Evolutionary conservation across 2,888 invertebrate genomes (phyloP).

Genomic region (Amblyjoppa fuscipennis): DNA sequence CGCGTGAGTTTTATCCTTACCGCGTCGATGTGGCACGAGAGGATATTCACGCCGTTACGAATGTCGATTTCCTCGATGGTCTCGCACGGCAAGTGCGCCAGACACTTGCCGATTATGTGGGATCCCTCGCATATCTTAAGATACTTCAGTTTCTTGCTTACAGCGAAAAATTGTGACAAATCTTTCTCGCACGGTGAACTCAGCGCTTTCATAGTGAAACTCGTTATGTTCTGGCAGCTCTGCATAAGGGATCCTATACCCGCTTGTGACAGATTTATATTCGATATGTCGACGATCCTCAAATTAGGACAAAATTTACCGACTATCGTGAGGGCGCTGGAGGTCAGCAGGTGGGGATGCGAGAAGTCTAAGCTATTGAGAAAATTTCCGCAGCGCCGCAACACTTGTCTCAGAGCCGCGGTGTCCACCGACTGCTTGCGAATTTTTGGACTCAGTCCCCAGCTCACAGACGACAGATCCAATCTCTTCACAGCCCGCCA

Average conservation of each 20-base stretch:
- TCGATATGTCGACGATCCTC: constrained; percentile 86
- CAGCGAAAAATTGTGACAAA: constrained; percentile 77
- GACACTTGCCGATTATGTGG: constrained; percentile 78
- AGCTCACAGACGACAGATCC: constrained; percentile 74
- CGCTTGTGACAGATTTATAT: constrained; percentile 86
- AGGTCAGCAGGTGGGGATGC: constrained; percentile 86
- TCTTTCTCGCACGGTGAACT: constrained; percentile 81
- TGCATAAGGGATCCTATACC: constrained; percentile 85
- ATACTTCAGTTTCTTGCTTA: constrained; percentile 77
- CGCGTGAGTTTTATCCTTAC: constrained; percentile 70
- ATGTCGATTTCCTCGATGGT: constrained; percentile 79
- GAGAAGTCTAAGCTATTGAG: constrained; percentile 86
- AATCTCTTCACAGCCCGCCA: constrained; percentile 84
- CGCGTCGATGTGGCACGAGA: constrained; percentile 71
- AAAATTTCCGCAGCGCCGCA: constrained; percentile 86
- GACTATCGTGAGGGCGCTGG: constrained; percentile 87
- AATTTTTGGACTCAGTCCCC: constrained; percentile 70
- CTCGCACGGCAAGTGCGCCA: constrained; percentile 76
- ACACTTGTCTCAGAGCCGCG: constrained; percentile 85
- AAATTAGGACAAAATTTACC: constrained; percentile 88
- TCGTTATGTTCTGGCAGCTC: constrained; percentile 86
- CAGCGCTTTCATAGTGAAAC: constrained; percentile 86
- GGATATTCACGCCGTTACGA: constrained; percentile 73
- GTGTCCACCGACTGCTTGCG: constrained; percentile 69
- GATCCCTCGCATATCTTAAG: constrained; percentile 73